phyloP scores from a whole-genome alignment of 2,113 vertebrate species.

The Jacana jacana region DNA sequence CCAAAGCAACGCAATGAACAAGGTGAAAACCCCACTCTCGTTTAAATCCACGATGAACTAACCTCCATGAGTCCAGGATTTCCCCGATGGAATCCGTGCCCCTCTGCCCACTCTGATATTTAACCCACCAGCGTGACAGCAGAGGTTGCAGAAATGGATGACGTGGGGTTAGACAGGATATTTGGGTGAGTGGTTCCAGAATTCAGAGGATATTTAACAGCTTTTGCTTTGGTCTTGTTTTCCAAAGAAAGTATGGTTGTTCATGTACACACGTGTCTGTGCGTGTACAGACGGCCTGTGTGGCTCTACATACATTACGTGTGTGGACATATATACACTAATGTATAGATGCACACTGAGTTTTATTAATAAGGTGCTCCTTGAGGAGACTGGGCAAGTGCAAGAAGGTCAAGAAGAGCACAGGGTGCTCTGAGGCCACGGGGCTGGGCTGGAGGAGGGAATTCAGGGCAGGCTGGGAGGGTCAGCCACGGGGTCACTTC shows the following conservation, averaged over 20 bases:
- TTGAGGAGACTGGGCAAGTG: not conserved
- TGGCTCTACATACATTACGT: rapidly evolving
- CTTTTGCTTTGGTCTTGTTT: not conserved
- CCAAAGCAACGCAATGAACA: rapidly evolving
- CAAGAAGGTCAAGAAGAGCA: not conserved
- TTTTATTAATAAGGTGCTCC: not conserved
- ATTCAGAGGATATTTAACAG: not conserved
- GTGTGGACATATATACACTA: not conserved
- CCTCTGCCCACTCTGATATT: not conserved
- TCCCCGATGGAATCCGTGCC: not conserved
- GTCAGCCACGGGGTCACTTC: not conserved
- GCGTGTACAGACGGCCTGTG: rapidly evolving
- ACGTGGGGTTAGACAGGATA: rapidly evolving
- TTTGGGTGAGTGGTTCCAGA: not conserved
- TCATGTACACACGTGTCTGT: rapidly evolving
- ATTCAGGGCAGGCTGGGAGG: not conserved
- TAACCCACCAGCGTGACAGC: not conserved
- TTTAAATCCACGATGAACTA: not conserved
- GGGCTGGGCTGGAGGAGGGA: not conserved
- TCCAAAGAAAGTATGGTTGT: not conserved
- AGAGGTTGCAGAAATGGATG: not conserved
- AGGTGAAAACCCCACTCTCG: not conserved
- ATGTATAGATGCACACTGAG: not conserved
- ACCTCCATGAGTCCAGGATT: not conserved
- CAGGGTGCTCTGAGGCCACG: not conserved